These are phyloP conservation scores for Crenuchus spilurus DNA, from an alignment of 2,797 vertebrate species.

Conservation along the genomic window DNA sequence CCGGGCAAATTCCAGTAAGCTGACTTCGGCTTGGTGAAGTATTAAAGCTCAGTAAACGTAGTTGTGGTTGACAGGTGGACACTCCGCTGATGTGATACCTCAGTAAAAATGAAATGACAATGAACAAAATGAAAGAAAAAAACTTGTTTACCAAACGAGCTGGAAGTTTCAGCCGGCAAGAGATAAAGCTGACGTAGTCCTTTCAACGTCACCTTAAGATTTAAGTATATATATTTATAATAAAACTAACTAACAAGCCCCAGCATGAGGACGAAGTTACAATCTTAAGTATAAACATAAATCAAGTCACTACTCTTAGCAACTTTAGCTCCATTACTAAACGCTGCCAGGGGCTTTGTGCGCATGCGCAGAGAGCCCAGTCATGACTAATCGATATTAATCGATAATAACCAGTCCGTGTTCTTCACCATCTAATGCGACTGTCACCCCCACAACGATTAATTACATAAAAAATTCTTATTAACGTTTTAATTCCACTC, in stretches of 20 bases:
- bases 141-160: conserved; percentile 11
- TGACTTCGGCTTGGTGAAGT: too few species aligned
- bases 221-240: neutral
- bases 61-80: neutral
- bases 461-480: too few species aligned
- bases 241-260: neutral
- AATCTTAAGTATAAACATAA: neutral
- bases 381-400: conserved; percentile 28
- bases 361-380: conserved; percentile 30
- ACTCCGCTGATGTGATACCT: neutral
- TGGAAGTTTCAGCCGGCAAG: conserved; percentile 15
- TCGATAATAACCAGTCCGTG: too few species aligned
- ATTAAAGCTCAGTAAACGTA: neutral
- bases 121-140: neutral
- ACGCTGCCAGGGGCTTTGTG: neutral
- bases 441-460: too few species aligned
- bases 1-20: too few species aligned
- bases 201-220: neutral
- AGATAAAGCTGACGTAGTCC: conserved; percentile 33
- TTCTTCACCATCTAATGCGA: too few species aligned
- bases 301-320: neutral
- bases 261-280: neutral
- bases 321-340: conserved; percentile 8
- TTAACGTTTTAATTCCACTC: too few species aligned
- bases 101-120: neutral